phyloP scores from a whole-genome alignment of 1,140 invertebrate species.

The Hestina assimilis region DNA sequence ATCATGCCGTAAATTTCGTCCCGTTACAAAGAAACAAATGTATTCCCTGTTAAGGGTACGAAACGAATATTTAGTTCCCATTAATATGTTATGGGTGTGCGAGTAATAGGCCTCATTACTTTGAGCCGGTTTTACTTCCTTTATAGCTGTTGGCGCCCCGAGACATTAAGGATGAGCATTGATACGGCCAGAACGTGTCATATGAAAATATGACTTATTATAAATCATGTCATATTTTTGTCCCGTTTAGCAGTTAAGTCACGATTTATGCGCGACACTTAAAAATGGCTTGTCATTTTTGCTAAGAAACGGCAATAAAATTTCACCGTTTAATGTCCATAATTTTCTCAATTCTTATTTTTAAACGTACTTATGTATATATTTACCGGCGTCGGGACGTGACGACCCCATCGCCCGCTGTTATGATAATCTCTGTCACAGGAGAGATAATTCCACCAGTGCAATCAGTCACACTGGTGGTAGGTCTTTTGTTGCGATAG shows the following conservation, averaged over 20 bases:
- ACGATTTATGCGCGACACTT: background rate
- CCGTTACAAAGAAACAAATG: constrained; percentile 1
- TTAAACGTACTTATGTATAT: no score
- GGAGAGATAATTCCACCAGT: no score
- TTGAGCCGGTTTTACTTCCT: constrained; percentile 23
- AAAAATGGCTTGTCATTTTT: no score
- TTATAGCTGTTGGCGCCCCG: constrained; percentile 19
- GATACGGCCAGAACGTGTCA: background rate
- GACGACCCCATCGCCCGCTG: no score
- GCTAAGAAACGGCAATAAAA: no score
- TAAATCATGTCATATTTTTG: background rate
- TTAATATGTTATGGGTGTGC: constrained; percentile 24
- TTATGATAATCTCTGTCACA: no score
- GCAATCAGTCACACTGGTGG: no score
- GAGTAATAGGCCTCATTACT: constrained; percentile 30
- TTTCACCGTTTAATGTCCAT: no score
- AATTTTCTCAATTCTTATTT: no score
- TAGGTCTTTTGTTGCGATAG: no score
- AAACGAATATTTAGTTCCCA: background rate
- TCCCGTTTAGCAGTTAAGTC: background rate
- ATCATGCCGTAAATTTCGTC: no score
- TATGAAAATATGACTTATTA: background rate
- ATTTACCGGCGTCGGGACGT: no score
- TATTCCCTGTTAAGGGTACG: background rate
- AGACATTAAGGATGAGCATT: constrained; percentile 4